Percentiles rank a stretch among this genome's conserved stretches.
These are phyloP conservation scores for Embiotoca jacksoni DNA, from an alignment of 2,113 vertebrate species.

Conservation along the genomic window DNA sequence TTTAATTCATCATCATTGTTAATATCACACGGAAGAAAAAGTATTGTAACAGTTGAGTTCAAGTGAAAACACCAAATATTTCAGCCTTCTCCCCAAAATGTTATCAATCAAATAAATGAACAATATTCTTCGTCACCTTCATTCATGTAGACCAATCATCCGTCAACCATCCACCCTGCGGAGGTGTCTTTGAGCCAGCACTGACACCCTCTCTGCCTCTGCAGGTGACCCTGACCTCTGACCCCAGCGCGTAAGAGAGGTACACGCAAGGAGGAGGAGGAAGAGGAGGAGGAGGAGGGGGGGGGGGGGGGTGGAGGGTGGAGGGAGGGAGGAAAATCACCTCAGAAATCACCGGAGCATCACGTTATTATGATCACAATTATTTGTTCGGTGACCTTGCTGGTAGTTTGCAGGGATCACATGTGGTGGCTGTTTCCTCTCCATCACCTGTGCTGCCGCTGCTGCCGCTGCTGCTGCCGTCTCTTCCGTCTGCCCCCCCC, in stretches of 20 bases:
- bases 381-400: conserved; percentile 85
- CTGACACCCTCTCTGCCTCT: neutral
- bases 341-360: conserved; percentile 45
- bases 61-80: too few species aligned
- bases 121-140: neutral
- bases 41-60: too few species aligned
- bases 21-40: too few species aligned
- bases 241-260: conserved; percentile 1
- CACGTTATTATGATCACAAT: conserved; percentile 72
- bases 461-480: conserved; percentile 14
- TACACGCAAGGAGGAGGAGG: neutral
- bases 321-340: neutral
- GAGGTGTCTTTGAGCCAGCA: conserved; percentile 23
- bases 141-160: neutral
- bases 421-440: conserved; percentile 73
- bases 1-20: too few species aligned
- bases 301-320: neutral
- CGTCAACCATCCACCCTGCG: neutral
- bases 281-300: neutral
- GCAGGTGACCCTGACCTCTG: conserved; percentile 72
- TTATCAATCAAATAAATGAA: too few species aligned
- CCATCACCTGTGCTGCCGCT: conserved; percentile 76
- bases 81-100: too few species aligned
- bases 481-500: neutral
- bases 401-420: conserved; percentile 67